A percentile compares a stretch with the other conserved stretches of the same genome.
Conservation (phyloP, 2,797 vertebrate genomes). For the Lindbergichthys nudifrons region DNA sequence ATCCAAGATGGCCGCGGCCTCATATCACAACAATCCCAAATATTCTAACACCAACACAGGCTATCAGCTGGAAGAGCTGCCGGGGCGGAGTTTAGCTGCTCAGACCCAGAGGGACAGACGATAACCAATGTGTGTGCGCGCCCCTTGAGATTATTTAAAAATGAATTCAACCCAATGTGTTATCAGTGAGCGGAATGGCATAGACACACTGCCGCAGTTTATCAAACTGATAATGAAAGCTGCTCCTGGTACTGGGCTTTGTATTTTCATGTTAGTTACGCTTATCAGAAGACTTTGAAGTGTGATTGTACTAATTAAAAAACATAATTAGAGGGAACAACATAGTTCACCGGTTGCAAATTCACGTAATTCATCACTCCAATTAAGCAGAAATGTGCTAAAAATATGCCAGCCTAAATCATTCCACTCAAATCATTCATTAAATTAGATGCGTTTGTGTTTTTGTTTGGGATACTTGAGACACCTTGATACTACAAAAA, state of each 20-base stretch:
- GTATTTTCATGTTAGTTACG: not conserved
- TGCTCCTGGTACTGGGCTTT: not conserved
- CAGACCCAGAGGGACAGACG: slow-evolving; percentile 30
- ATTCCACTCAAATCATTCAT: not conserved
- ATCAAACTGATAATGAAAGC: not conserved
- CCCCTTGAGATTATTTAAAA: slow-evolving; percentile 1
- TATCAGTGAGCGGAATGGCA: not conserved
- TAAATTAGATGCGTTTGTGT: not conserved
- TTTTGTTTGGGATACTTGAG: not conserved
- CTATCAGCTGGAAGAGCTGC: slow-evolving; percentile 65
- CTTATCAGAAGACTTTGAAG: not conserved
- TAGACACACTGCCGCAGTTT: not conserved
- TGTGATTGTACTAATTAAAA: slow-evolving; percentile 5
- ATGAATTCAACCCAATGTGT: slow-evolving; percentile 2
- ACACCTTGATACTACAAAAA: not conserved
- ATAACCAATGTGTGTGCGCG: not conserved
- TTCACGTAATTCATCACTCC: not conserved
- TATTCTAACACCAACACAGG: slow-evolving; percentile 52
- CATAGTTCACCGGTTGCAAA: not conserved
- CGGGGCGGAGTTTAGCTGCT: slow-evolving; percentile 50
- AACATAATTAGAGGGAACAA: not conserved
- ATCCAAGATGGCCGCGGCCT: slow-evolving; percentile 88
- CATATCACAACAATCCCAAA: slow-evolving; percentile 85
- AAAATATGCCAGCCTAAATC: not conserved
- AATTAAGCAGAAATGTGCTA: not conserved